A percentile compares a stretch with the other conserved stretches of the same genome.
phyloP scores from a whole-genome alignment of 2,113 vertebrate genomes.

The Microcebus tavaratra region DNA sequence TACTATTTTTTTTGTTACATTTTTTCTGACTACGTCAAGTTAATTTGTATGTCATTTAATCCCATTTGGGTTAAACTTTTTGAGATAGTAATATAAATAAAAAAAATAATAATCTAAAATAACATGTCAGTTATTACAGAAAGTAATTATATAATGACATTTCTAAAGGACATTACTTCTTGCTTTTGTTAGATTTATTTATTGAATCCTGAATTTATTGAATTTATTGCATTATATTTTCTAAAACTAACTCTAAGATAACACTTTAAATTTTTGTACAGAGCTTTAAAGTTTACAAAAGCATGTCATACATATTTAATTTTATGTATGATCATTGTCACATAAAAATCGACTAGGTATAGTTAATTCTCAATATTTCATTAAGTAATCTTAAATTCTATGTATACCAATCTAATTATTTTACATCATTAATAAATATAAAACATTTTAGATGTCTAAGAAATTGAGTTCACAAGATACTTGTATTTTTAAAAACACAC shows the following conservation, averaged over 20 bases:
- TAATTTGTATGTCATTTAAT: slow-evolving; percentile 24
- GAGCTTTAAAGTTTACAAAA: slow-evolving; percentile 26
- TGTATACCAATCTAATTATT: not conserved
- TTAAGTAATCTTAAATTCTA: not conserved
- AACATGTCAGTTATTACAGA: not conserved
- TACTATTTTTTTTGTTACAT: slow-evolving; percentile 15
- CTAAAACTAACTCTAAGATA: slow-evolving; percentile 50
- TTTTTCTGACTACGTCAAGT: slow-evolving; percentile 27
- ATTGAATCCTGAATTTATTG: slow-evolving; percentile 36
- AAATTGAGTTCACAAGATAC: slow-evolving; percentile 38
- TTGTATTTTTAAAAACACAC: slow-evolving; percentile 58
- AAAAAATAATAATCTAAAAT: not conserved
- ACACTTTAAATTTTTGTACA: not conserved
- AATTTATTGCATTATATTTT: slow-evolving; percentile 5
- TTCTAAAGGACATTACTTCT: slow-evolving; percentile 48
- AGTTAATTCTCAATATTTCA: slow-evolving; percentile 33
- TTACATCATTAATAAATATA: slow-evolving; percentile 37
- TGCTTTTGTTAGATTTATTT: slow-evolving; percentile 69
- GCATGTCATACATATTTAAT: not conserved
- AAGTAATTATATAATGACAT: slow-evolving; percentile 18
- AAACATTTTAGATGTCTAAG: slow-evolving; percentile 34
- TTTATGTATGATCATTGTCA: not conserved
- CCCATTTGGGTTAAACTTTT: slow-evolving; percentile 10
- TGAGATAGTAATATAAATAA: slow-evolving; percentile 28
- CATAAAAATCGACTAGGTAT: slow-evolving; percentile 10